Conservation (phyloP, 2,797 vertebrate species). For the Anguilla obscura region DNA sequence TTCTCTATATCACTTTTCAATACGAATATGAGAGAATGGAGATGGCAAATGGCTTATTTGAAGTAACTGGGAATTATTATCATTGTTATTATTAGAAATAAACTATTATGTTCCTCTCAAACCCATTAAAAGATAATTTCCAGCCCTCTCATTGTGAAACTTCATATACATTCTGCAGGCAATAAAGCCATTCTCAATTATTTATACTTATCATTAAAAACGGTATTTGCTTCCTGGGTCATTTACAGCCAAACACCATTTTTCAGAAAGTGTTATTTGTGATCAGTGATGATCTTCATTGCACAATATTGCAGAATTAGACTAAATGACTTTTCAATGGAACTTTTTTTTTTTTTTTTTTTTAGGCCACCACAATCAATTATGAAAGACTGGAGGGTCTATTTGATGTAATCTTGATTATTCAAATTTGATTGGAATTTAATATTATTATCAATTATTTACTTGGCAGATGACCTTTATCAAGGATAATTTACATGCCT, state of each 20-base stretch:
- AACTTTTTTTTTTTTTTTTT: neutral
- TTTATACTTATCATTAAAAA: slow-evolving; percentile 8
- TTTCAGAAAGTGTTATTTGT: neutral
- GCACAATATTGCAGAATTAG: neutral
- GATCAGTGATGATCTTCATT: neutral
- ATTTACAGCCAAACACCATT: neutral
- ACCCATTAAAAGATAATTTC: neutral
- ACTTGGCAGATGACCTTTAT: neutral
- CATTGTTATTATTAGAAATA: neutral
- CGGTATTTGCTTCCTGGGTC: neutral
- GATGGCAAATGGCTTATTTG: neutral
- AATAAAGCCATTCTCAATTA: neutral
- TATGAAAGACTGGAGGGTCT: neutral
- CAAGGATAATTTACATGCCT: neutral
- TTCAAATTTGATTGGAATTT: neutral
- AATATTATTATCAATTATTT: slow-evolving; percentile 11
- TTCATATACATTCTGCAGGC: neutral
- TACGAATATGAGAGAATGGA: neutral
- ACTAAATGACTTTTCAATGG: neutral
- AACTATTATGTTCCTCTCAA: neutral
- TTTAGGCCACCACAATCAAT: neutral
- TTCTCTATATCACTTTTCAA: neutral
- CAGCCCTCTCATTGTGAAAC: neutral
- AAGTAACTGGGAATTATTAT: neutral
- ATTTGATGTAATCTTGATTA: neutral